Conservation (phyloP, 1,140 invertebrate genomes). For the Drosophila ironensis region DNA sequence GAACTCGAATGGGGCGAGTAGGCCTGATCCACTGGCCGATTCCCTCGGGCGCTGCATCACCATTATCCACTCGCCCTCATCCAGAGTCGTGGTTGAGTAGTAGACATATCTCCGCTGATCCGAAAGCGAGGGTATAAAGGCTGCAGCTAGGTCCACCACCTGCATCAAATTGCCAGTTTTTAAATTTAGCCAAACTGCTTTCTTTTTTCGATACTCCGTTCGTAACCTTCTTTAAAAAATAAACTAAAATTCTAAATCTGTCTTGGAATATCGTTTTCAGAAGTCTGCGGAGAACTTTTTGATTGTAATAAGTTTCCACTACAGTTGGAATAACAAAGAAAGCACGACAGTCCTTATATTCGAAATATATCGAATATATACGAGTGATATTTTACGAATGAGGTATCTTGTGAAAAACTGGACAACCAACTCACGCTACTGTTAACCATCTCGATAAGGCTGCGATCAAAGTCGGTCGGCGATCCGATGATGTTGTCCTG, state of each 20-base stretch:
- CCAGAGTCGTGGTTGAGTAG: constrained; percentile 86
- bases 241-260: too few species aligned
- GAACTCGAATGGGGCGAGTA: constrained; percentile 90
- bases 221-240: too few species aligned
- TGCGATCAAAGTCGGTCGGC: constrained; percentile 83
- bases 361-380: too few species aligned
- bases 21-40: constrained; percentile 91
- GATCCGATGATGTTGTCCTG: constrained; percentile 82
- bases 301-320: too few species aligned
- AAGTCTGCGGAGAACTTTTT: too few species aligned
- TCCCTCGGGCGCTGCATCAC: constrained; percentile 90
- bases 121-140: constrained; percentile 88
- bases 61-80: constrained; percentile 89
- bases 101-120: constrained; percentile 84
- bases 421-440: constrained; percentile 65
- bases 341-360: too few species aligned
- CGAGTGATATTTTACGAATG: too few species aligned
- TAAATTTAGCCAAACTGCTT: too few species aligned
- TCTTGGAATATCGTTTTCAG: too few species aligned
- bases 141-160: constrained; percentile 88
- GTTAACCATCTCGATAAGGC: constrained; percentile 83
- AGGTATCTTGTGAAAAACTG: too few species aligned
- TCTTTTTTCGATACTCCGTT: too few species aligned
- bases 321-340: too few species aligned
- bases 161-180: neutral